Evolutionary conservation across 2,888 invertebrate species (phyloP).

Genomic region (Rotaria socialis): DNA sequence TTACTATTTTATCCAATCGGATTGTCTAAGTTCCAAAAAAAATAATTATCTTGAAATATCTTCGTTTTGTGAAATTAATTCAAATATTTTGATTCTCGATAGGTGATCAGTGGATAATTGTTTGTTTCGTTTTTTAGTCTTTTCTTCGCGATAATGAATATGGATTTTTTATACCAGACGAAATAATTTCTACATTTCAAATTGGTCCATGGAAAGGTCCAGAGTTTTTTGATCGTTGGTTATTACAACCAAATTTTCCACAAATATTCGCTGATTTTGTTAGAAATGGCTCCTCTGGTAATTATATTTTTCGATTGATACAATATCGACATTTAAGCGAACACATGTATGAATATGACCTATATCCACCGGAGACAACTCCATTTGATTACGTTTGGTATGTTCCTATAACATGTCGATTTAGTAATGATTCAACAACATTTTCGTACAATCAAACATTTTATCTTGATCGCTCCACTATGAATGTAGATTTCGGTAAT

Average conservation of each 20-base stretch:
- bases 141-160: background rate
- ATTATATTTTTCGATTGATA: background rate
- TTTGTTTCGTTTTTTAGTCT: background rate
- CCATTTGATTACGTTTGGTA: constrained; percentile 40
- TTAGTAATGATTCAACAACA: background rate
- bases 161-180: background rate
- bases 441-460: background rate
- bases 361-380: constrained; percentile 40
- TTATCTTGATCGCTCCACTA: background rate
- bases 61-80: too few species aligned
- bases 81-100: too few species aligned
- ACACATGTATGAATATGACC: constrained; percentile 17
- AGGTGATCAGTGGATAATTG: background rate
- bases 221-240: constrained; percentile 43
- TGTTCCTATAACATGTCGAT: constrained; percentile 37
- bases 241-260: constrained; percentile 42
- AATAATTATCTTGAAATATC: too few species aligned
- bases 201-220: constrained; percentile 36
- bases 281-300: background rate
- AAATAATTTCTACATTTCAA: background rate
- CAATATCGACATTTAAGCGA: background rate
- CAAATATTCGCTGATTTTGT: background rate
- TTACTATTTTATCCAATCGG: too few species aligned
- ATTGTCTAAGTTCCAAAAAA: too few species aligned
- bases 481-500: background rate